phyloP scores from a whole-genome alignment of 2,888 invertebrate species.

The Xestoiulus laeticollis region DNA sequence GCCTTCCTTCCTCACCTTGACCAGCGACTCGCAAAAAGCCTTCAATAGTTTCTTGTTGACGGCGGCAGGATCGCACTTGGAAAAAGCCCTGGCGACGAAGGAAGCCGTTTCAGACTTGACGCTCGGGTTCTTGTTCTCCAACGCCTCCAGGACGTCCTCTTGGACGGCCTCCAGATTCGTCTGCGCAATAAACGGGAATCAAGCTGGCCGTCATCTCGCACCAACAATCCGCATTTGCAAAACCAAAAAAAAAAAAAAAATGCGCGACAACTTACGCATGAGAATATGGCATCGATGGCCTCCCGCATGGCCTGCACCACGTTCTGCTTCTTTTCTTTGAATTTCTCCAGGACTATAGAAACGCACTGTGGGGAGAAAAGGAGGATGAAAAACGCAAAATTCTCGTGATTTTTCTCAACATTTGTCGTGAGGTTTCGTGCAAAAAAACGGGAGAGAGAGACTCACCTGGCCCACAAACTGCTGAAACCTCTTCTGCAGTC shows the following conservation, averaged over 20 bases:
- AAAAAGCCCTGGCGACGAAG: constrained; percentile 84
- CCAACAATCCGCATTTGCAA: too few relatives aligned
- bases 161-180: constrained; percentile 69
- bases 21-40: constrained; percentile 77
- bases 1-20: constrained; percentile 70
- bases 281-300: constrained; percentile 82
- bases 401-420: neutral
- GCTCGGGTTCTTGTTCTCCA: constrained; percentile 90
- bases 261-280: constrained; percentile 45
- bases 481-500: constrained; percentile 86
- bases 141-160: constrained; percentile 84
- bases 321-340: constrained; percentile 94
- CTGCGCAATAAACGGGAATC: constrained; percentile 65
- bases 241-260: neutral
- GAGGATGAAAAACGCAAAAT: too few relatives aligned
- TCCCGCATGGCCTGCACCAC: constrained; percentile 88
- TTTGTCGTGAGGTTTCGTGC: too few relatives aligned
- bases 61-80: constrained; percentile 80
- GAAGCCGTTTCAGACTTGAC: constrained; percentile 87
- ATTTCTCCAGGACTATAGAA: constrained; percentile 86
- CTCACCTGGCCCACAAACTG: constrained; percentile 73
- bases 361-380: too few relatives aligned
- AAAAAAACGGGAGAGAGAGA: too few relatives aligned
- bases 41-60: constrained; percentile 85
- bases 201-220: too few relatives aligned